Evolutionary conservation across 2,113 vertebrate species (phyloP).

Genomic region (Phyllostomus discolor): DNA sequence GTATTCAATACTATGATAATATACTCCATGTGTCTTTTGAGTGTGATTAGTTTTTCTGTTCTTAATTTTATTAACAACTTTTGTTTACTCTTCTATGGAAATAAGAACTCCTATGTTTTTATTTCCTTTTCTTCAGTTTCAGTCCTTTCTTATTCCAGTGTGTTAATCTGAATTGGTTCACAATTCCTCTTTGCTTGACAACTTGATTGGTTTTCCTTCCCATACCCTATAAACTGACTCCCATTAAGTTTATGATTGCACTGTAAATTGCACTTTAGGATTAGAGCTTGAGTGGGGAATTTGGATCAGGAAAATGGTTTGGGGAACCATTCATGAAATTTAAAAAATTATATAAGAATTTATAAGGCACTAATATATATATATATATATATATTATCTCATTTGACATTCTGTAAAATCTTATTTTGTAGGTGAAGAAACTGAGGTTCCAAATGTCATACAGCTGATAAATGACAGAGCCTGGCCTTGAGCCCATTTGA

Average conservation of each 20-base stretch:
- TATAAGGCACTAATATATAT: neutral
- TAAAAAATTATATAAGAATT: neutral
- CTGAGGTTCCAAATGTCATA: neutral
- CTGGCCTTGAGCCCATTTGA: neutral
- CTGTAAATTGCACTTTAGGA: conserved; percentile 32
- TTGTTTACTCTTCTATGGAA: neutral
- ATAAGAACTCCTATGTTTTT: neutral
- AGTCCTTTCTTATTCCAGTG: neutral
- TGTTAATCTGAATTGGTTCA: neutral
- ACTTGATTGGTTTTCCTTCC: neutral
- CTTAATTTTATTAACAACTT: neutral
- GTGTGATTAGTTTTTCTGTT: neutral
- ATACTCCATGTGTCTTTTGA: neutral
- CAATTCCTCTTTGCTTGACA: neutral
- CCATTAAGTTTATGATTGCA: neutral
- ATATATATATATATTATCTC: neutral
- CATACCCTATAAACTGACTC: neutral
- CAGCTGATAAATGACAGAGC: neutral
- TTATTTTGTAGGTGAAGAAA: conserved; percentile 1
- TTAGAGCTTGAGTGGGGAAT: neutral
- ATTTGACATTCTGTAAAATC: neutral
- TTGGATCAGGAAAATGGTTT: neutral
- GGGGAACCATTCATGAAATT: neutral
- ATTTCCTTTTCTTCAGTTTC: neutral
- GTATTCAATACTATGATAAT: neutral